phyloP scores from a whole-genome alignment of 1,140 invertebrate species.

The Diuraphis noxia region DNA sequence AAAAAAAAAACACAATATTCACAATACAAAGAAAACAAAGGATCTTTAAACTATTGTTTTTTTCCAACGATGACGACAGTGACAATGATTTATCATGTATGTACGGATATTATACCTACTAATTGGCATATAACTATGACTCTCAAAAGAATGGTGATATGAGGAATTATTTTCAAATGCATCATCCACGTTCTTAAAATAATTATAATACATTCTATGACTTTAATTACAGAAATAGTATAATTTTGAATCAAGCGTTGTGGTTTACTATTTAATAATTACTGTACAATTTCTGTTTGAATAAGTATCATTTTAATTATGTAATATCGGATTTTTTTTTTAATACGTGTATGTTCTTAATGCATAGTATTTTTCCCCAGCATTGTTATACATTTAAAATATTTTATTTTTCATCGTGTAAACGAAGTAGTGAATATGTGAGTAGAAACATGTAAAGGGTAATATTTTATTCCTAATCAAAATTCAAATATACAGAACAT shows the following conservation, averaged over 20 bases:
- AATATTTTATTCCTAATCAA: neutral
- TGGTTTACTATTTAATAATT: neutral
- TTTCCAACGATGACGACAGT: neutral
- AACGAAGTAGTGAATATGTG: neutral
- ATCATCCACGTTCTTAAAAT: neutral
- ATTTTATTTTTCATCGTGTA: neutral
- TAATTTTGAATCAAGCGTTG: neutral
- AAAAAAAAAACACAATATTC: neutral
- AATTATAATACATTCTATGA: neutral
- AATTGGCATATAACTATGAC: neutral
- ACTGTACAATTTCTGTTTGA: neutral
- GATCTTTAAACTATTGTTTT: neutral
- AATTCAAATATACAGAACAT: neutral
- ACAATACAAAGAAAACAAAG: neutral
- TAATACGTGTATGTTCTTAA: neutral
- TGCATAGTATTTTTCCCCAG: neutral
- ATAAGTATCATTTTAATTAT: neutral
- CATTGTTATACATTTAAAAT: neutral
- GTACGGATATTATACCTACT: neutral
- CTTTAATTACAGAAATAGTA: neutral
- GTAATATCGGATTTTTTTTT: neutral
- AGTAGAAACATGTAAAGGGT: neutral
- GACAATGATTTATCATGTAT: neutral
- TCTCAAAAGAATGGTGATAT: neutral
- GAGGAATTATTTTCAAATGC: neutral